Base-by-base conservation (phyloP, 2,113 vertebrate species). In the Alouatta palliata region DNA sequence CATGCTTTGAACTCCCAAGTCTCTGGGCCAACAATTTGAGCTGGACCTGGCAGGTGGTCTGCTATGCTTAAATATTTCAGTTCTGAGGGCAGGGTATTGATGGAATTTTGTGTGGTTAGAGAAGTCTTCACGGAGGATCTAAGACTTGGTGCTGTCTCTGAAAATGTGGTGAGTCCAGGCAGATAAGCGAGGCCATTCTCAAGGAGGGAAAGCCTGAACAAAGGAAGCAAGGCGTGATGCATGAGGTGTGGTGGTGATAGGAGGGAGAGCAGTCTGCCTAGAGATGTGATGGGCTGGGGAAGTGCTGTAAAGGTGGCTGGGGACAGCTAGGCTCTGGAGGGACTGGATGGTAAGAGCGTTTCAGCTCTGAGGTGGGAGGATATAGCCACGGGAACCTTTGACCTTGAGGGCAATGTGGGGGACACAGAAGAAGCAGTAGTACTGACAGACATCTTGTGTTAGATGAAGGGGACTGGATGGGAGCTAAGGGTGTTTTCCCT, bases 401-500 rank as follows among this genome's bases (percentile, higher is more conserved):
- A 49, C 45, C 20, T 4, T 0, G n/a, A 47, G 9, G 54, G 25
- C 8, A 37, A 11, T 19, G 11, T 5, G 1, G 27, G 19, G 19
- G 30, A 37, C n/a, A 8, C 79, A 30, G 40, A 27, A 40, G 64
- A 43, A 32, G 21, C 16, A 2, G n/a, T 23, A 6, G 8, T 27
- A 0, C 9, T 52, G 70, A 56, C n/a, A n/a, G 14, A 12, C 1
- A 20, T 10, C 52, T 40, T 47, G 35, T 75, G 20, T 8, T 70
- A 3, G 23, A 45, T 49, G 81, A 17, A 6, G 4, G 45, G 32
- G 37, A 16, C 40, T 58, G 20, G 23, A 5, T 5, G 40, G 45
- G 61, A 9, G 3, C 61, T 30, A 27, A 16, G 37, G 19, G 3
- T 52, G 23, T 20, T 19, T 20, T 8, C 19, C 1, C 40, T 56